Conservation (phyloP, 1,140 invertebrate genomes). For the Oedothorax gibbosus region DNA sequence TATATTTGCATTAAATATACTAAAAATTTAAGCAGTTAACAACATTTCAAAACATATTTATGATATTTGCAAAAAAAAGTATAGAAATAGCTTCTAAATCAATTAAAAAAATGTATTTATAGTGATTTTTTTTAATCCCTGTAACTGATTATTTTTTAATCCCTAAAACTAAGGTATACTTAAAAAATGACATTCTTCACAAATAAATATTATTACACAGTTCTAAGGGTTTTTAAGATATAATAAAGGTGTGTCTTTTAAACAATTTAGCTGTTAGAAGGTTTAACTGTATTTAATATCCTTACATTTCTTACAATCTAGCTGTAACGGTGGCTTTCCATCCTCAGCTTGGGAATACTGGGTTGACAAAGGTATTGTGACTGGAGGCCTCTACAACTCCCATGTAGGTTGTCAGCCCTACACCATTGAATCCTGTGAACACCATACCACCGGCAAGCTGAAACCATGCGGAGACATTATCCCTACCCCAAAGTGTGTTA, state of each 20-base stretch:
- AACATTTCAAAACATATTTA: no score
- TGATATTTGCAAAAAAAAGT: no score
- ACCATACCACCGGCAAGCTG: conserved; percentile 84
- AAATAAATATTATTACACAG: no score
- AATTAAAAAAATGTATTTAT: no score
- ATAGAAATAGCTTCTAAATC: no score
- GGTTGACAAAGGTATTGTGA: conserved; percentile 82
- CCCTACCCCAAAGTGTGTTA: conserved; percentile 82
- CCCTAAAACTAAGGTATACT: no score
- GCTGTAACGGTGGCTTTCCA: conserved; percentile 85
- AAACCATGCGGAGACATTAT: conserved; percentile 77
- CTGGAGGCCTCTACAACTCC: conserved; percentile 83
- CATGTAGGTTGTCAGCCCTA: conserved; percentile 88
- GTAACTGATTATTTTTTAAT: no score
- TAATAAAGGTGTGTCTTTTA: neutral
- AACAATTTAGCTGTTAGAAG: neutral
- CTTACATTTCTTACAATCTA: conserved; percentile 40
- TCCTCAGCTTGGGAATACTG: conserved; percentile 87
- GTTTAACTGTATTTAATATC: no score
- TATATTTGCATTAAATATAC: no score
- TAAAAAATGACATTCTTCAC: no score
- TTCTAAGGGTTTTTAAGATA: neutral
- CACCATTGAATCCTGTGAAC: conserved; percentile 86
- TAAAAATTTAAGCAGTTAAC: no score
- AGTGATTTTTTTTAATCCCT: no score